Evolutionary conservation across 37 sponge, comb jelly and placozoan genomes (phyloP).

Genomic region (Haliclona indistincta): DNA sequence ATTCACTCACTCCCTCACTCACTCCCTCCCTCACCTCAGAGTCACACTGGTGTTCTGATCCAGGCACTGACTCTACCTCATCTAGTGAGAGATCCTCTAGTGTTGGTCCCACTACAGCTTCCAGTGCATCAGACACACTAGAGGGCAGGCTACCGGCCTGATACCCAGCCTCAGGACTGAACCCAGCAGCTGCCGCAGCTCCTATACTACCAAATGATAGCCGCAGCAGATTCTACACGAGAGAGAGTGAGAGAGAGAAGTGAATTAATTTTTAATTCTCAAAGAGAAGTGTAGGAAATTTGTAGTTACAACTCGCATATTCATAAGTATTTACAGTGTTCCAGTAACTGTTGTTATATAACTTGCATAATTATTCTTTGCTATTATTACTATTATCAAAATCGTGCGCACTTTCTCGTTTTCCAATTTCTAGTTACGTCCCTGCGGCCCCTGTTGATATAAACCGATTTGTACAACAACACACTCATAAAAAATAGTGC

Average conservation of each 20-base stretch:
- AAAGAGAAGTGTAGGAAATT: background rate
- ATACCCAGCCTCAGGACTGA: constrained; percentile 49
- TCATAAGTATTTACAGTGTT: background rate
- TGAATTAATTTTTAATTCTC: too few species aligned
- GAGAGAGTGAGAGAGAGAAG: background rate
- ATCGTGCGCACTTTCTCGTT: too few species aligned
- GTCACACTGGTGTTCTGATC: background rate
- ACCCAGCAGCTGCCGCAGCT: constrained; percentile 11
- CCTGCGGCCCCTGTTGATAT: too few species aligned
- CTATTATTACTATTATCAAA: too few species aligned
- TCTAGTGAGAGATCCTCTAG: constrained; percentile 79
- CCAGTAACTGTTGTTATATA: background rate
- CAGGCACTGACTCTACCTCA: constrained; percentile 58
- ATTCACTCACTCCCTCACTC: too few species aligned
- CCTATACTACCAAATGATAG: constrained; percentile 43
- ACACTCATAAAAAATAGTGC: too few species aligned
- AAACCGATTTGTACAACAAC: too few species aligned
- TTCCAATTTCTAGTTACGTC: too few species aligned
- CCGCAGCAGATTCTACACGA: constrained; percentile 37
- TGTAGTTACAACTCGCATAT: background rate
- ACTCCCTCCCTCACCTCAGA: too few species aligned
- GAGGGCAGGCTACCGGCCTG: constrained; percentile 75
- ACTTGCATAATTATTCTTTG: background rate
- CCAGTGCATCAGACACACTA: constrained; percentile 69
- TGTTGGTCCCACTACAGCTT: constrained; percentile 69